Evolutionary conservation across 2,888 invertebrate genomes (phyloP).

Genomic region (Heteromurus nitidus): DNA sequence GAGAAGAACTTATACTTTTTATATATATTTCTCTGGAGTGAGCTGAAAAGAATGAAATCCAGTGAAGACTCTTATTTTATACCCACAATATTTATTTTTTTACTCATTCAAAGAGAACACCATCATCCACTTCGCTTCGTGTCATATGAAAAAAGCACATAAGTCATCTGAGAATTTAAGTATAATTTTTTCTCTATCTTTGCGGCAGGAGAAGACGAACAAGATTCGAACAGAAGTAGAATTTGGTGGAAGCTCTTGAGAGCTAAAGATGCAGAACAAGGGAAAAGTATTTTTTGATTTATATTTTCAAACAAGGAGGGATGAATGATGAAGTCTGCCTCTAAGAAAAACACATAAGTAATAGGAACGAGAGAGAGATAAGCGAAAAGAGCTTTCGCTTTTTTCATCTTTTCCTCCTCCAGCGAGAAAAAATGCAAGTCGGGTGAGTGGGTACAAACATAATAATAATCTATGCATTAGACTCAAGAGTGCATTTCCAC

Average conservation of each 20-base stretch:
- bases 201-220: conserved; percentile 15
- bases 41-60: conserved; percentile 17
- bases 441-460: too few species aligned
- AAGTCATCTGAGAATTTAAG: conserved; percentile 34
- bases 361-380: too few species aligned
- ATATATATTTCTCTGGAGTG: conserved; percentile 29
- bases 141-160: conserved; percentile 31
- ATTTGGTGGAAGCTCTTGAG: conserved; percentile 39
- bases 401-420: conserved; percentile 12
- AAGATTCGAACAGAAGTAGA: conserved; percentile 37
- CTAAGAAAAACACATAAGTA: conserved; percentile 29
- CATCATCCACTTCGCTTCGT: not conserved
- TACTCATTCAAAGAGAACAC: too few species aligned
- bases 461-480: too few species aligned
- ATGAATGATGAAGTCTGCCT: conserved; percentile 42
- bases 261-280: not conserved
- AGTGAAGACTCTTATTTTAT: conserved; percentile 14
- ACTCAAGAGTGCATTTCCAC: too few species aligned
- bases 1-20: conserved; percentile 1
- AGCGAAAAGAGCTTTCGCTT: too few species aligned
- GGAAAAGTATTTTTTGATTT: conserved; percentile 25
- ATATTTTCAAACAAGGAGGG: conserved; percentile 45
- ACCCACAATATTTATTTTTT: conserved; percentile 8
- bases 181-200: too few species aligned
- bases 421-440: conserved; percentile 17